phyloP scores from a whole-genome alignment of 2,797 vertebrate species.

The Hoplostethus mediterraneus region DNA sequence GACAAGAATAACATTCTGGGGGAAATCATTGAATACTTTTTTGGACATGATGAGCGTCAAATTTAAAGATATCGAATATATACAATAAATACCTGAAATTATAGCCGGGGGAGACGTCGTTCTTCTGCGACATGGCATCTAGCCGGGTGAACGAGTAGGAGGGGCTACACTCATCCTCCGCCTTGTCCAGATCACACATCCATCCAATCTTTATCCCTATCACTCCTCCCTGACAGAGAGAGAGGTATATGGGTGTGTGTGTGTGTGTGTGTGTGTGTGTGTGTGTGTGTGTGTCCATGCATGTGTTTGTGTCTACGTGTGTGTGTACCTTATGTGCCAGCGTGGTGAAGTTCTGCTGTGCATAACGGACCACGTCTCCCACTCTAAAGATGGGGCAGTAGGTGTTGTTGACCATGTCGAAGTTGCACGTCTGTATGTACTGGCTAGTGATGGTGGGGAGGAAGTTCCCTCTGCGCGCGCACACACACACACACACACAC shows the following conservation, averaged over 20 bases:
- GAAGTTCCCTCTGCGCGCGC: constrained; percentile 89
- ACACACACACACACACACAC: constrained; percentile 12
- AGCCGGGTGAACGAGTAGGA: constrained; percentile 93
- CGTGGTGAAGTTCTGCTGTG: constrained; percentile 88
- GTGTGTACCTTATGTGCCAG: constrained; percentile 87
- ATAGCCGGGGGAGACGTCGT: constrained; percentile 88
- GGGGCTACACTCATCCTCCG: constrained; percentile 91
- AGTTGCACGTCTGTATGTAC: constrained; percentile 88
- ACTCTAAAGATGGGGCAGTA: constrained; percentile 95
- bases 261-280: constrained; percentile 1
- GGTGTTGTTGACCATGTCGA: constrained; percentile 86
- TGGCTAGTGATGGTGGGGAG: constrained; percentile 82
- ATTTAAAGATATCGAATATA: too few species aligned
- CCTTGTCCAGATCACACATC: constrained; percentile 92
- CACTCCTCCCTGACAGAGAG: constrained; percentile 88
- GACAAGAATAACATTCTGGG: too few species aligned
- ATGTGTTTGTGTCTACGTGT: neutral
- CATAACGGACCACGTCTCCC: constrained; percentile 90
- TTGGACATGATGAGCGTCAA: too few species aligned
- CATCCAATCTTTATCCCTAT: constrained; percentile 96
- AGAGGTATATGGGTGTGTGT: neutral
- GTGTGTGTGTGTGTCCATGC: neutral
- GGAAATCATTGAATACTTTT: too few species aligned
- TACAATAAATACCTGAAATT: constrained; percentile 90
- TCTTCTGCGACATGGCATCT: constrained; percentile 88